phyloP scores from a whole-genome alignment of 2,797 vertebrate genomes.

The Arctocebus calabarensis region DNA sequence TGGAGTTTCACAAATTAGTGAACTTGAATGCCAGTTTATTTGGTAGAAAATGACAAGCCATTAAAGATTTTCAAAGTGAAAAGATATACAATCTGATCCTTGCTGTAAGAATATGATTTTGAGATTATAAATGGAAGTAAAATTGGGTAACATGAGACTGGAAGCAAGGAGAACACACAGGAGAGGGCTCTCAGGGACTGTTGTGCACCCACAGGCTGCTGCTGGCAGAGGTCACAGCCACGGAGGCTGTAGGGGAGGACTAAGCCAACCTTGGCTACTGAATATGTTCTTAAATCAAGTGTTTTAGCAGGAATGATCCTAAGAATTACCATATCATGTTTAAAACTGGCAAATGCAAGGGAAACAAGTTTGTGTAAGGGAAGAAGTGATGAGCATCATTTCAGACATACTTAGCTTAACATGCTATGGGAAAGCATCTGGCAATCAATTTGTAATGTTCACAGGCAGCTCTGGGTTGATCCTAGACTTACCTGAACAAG shows the following conservation, averaged over 20 bases:
- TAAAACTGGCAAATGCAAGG: not conserved
- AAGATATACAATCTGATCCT: not conserved
- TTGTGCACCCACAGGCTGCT: not conserved
- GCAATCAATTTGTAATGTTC: not conserved
- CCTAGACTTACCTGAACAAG: not conserved
- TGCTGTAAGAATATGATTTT: not conserved
- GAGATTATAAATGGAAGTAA: not conserved
- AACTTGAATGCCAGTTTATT: not conserved
- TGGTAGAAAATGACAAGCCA: not conserved
- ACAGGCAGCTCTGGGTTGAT: not conserved
- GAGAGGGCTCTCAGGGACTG: accelerated
- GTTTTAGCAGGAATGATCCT: not conserved
- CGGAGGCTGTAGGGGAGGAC: not conserved
- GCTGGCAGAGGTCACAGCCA: not conserved
- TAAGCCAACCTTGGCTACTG: not conserved
- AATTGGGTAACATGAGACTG: not conserved
- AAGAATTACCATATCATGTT: not conserved
- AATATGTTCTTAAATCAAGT: not conserved
- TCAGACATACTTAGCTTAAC: not conserved
- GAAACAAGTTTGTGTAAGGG: not conserved
- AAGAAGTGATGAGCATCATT: not conserved
- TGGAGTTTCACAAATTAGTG: not conserved
- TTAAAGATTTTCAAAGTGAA: not conserved
- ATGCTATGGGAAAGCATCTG: not conserved
- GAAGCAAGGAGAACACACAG: not conserved